Evolutionary conservation across 2,113 vertebrate genomes (phyloP).

Genomic region (Syrmaticus mikado): DNA sequence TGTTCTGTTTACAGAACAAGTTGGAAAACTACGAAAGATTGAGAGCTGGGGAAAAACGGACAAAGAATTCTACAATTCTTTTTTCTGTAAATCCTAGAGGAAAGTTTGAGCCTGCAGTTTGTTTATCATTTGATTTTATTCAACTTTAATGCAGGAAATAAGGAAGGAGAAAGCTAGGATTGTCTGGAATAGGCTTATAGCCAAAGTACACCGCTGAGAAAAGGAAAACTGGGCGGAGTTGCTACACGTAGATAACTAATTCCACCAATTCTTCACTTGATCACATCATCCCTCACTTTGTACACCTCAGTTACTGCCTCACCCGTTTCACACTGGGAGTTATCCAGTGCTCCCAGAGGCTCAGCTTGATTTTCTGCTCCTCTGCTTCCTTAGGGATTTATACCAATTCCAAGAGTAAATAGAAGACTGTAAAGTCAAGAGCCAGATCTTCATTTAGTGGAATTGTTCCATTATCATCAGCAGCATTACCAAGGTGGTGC

Average conservation of each 20-base stretch:
- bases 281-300: not conserved
- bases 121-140: not conserved
- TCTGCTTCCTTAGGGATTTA: not conserved
- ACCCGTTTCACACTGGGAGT: not conserved
- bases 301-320: not conserved
- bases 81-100: not conserved
- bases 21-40: not conserved
- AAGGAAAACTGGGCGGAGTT: not conserved
- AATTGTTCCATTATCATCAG: not conserved
- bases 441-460: not conserved
- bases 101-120: not conserved
- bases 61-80: not conserved
- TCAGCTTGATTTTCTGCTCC: not conserved
- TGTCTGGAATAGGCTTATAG: not conserved
- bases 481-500: not conserved
- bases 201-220: not conserved
- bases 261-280: not conserved
- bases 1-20: not conserved
- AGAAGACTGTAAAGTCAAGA: not conserved
- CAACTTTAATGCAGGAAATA: not conserved
- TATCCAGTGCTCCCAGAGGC: not conserved
- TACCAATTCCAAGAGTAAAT: not conserved
- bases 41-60: rapidly evolving
- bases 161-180: not conserved
- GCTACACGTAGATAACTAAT: not conserved